Conservation (phyloP, 2,797 vertebrate species). For the Sebastes cheni region DNA sequence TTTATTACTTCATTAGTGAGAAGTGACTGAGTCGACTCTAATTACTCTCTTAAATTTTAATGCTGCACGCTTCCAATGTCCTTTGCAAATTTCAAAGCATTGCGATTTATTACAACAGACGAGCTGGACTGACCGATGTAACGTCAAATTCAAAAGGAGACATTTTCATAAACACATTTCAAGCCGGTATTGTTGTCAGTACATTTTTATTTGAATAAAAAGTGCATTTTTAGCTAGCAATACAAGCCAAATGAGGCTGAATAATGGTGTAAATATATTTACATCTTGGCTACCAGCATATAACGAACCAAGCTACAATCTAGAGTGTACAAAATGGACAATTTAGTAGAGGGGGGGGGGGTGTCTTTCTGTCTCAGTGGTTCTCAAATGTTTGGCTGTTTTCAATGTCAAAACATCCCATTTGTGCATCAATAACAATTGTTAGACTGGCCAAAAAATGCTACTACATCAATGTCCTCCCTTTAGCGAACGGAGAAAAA, state of each 20-base stretch:
- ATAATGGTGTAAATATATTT: slow-evolving; percentile 82
- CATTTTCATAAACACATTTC: background rate
- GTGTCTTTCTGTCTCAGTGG: slow-evolving; percentile 46
- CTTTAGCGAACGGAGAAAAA: slow-evolving; percentile 32
- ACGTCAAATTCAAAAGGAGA: background rate
- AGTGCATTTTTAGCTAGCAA: slow-evolving; percentile 84
- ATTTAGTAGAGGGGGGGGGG: slow-evolving; percentile 28
- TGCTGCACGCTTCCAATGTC: background rate
- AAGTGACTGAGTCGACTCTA: background rate
- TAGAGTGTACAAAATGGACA: slow-evolving; percentile 67
- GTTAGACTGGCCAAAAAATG: slow-evolving; percentile 50
- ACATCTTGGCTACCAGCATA: slow-evolving; percentile 85
- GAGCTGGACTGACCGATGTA: background rate
- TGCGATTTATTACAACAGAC: background rate
- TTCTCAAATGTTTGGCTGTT: slow-evolving; percentile 54
- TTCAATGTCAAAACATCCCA: slow-evolving; percentile 23
- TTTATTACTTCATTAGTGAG: background rate
- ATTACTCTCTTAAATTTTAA: slow-evolving; percentile 1
- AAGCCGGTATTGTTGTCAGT: slow-evolving; percentile 51
- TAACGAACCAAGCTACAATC: slow-evolving; percentile 80
- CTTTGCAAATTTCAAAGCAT: background rate
- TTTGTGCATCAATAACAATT: slow-evolving; percentile 33
- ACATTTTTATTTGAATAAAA: slow-evolving; percentile 87
- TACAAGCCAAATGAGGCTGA: slow-evolving; percentile 72
- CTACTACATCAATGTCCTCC: slow-evolving; percentile 22